Evolutionary conservation across 2,888 invertebrate genomes (phyloP), one percentile per base, ranked within the genome.

Genomic region (Siphlonurus alternatus): DNA sequence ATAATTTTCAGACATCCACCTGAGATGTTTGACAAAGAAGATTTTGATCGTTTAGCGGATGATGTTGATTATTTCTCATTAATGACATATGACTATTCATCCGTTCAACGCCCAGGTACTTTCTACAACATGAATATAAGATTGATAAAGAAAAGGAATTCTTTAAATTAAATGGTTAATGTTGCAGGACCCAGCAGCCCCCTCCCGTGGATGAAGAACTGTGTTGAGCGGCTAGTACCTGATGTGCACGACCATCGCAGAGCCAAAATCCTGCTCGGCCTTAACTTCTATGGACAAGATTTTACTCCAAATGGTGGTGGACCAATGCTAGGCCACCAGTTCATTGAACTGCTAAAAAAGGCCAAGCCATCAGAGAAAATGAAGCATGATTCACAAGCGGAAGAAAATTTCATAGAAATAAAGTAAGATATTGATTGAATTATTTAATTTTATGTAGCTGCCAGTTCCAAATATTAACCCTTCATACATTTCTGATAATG

Each of bases 41-140:
- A 93, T 69, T 91, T 93, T 74, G 84, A 89, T 71, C 81, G 82
- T 61, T 80, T 96, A 62, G 85, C 86, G 67, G 83, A 87, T 2
- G 80, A 86, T 74, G 83, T 96, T 0, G 86, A 87, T 71, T 89
- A 85, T 23, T 93, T 96, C 72, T 94, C 94, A 38, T 79, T 97
- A n/a, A 96, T 96, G 95, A 95, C 95, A 0, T 97, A 97, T 73
- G 96, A 97, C 74, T 96, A 84, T 75, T 94, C 94, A 1, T 88
- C 78, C 73, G 80, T 87, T 15, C 86, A 88, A 73, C 82, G 87
- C 70, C 91, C 91, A 70, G 90, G 88, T 84, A 72, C 20, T 25
- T 66, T 59, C n/a, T 61, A 60, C 53, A 24, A 53, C 53, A 65
- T 61, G 61, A 66, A 18, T 63, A 10, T 61, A 62, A 59, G 24